phyloP scores from a whole-genome alignment of 2,797 vertebrate genomes.

The Buphagus erythrorhynchus region DNA sequence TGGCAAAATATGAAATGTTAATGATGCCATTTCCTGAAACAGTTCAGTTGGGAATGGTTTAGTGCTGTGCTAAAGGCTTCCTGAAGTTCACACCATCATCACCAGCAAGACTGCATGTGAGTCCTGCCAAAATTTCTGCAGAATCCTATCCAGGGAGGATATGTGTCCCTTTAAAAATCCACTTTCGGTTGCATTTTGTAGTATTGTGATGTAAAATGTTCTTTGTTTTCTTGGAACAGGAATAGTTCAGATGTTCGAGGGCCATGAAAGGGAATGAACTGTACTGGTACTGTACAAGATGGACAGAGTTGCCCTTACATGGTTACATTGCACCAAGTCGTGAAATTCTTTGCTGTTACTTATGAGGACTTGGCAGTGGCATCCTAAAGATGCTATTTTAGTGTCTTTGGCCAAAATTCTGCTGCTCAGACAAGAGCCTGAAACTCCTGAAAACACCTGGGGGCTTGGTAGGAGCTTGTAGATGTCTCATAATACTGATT shows the following conservation, averaged over 20 bases:
- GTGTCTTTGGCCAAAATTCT: slow-evolving; percentile 23
- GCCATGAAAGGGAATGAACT: slow-evolving; percentile 75
- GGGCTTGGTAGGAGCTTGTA: neutral
- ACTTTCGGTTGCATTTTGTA: slow-evolving; percentile 7
- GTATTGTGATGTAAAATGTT: slow-evolving; percentile 46
- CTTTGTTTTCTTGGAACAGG: slow-evolving; percentile 54
- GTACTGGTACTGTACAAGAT: slow-evolving; percentile 48
- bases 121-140: neutral
- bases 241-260: slow-evolving; percentile 62
- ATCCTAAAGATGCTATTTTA: slow-evolving; percentile 50
- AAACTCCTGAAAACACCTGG: neutral
- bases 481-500: neutral
- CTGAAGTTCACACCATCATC: neutral
- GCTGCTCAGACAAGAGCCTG: neutral
- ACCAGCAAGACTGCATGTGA: neutral
- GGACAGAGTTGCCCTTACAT: slow-evolving; percentile 73
- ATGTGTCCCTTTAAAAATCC: slow-evolving; percentile 7
- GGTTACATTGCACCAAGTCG: slow-evolving; percentile 65
- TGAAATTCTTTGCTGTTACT: slow-evolving; percentile 68
- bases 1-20: neutral
- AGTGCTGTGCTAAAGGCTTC: neutral
- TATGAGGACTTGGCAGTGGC: slow-evolving; percentile 63
- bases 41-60: neutral
- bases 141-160: neutral
- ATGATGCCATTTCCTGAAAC: neutral